Evolutionary conservation across 2,797 vertebrate species (phyloP), one percentile per base, ranked within the genome.

Genomic region (Gymnothorax reevesii): DNA sequence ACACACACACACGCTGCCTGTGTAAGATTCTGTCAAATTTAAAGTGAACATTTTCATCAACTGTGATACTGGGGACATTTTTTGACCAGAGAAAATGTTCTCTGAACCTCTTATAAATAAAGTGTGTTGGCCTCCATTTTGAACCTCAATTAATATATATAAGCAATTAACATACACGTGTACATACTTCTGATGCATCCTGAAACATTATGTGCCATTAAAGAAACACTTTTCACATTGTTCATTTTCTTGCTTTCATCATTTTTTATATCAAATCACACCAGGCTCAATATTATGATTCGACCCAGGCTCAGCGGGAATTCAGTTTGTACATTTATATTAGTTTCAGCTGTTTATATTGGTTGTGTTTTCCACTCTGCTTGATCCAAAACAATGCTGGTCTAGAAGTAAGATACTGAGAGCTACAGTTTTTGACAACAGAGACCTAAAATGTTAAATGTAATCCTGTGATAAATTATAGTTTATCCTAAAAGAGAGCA

Each of bases 111-210:
- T 84, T 62, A 13, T 4, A 17, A 17, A 17, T 7, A 69, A 27
- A 84, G 42, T 52, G 66, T n/a, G 20, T 84, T 42, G 71, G 22
- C 83, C 60, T 85, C 49, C n/a, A 79, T n/a, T 79, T 57, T 85
- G 42, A 85, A 62, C 60, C n/a, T 25, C 20, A 79, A 42, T 85
- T 85, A 60, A 42, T 42, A n/a, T n/a, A 60, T 52, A 62, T 60
- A 49, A 0, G 33, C 33, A 85, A 59, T 60, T 83, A 62, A 25
- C 57, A 83, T 60, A 59, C 82, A 59, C 59, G 1, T 42, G 33
- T 42, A 42, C 33, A 42, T 57, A n/a, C 57, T 60, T 5, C 82
- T 27, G 27, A 27, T 60, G 25, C 20, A 20, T 60, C 52, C 13
- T 84, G n/a, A 49, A 4, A 66, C 9, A 84, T 55, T 71, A 80